Base-by-base conservation (phyloP, 2,888 invertebrate genomes). In the Mesorhabditis belari region DNA sequence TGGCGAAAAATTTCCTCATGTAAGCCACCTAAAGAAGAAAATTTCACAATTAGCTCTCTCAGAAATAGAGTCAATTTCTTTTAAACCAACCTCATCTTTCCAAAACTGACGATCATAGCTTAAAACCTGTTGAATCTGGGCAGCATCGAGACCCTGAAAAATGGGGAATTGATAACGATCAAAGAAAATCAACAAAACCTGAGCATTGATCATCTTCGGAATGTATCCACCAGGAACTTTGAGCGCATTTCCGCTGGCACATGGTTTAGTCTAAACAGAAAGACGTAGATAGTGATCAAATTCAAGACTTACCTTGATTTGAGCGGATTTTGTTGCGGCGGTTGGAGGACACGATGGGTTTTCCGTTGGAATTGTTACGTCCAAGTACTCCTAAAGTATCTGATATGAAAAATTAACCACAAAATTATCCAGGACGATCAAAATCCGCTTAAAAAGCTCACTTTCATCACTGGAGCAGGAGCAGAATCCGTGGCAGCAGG, bases 11-110 rank as follows among this genome's bases (percentile, higher is more conserved):
- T 2, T 35, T 5, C 25, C 60, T 59, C 24, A 68, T 57, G 21
- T 53, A 60, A 12, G 49, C 60, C 60, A 66, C 53, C 44, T 35
- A n/a, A 35, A 35, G 44, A 35, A n/a, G n/a, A n/a, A n/a, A n/a
- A n/a, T n/a, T n/a, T n/a, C n/a, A n/a, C 44, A 35, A n/a, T 9
- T 9, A n/a, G n/a, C 12, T 35, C 12, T n/a, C n/a, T 9, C n/a
- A 35, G 44, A 35, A 1, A 35, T 17, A 35, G 44, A 17, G 44
- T 9, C 12, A 35, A 9, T 35, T 35, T 35, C 44, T n/a, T n/a
- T n/a, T n/a, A n/a, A n/a, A n/a, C n/a, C 44, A n/a, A 35, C 44
- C 55, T 69, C 69, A 6, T 64, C 56, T 23, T 60, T 59, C 69
- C 69, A 66, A 55, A 66, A 64, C 9, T 62, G 57, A 29, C 58